A percentile compares a stretch with the other conserved stretches of the same genome.
These are phyloP conservation scores for Rhombomys opimus DNA, from an alignment of 2,113 vertebrate species.

Conservation along the genomic window DNA sequence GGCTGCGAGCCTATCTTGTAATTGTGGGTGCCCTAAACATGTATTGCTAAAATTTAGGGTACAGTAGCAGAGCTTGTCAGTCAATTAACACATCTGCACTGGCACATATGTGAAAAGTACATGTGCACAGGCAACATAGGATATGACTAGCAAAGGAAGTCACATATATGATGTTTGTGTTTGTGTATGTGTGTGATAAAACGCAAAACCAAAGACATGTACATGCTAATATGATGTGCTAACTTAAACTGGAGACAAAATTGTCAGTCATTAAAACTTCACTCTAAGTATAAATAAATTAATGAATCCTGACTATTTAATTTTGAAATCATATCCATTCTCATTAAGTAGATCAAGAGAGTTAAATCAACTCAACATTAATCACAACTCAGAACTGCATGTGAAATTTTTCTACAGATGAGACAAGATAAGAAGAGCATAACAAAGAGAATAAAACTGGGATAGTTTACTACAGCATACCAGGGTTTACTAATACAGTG, in stretches of 20 bases:
- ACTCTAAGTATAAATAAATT: not conserved
- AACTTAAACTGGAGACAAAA: not conserved
- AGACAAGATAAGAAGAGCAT: not conserved
- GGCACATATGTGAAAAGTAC: not conserved
- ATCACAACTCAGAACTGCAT: not conserved
- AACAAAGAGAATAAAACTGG: not conserved
- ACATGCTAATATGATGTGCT: not conserved
- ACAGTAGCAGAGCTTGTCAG: not conserved
- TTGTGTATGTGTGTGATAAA: not conserved
- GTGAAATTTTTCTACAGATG: not conserved
- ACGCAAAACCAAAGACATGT: not conserved
- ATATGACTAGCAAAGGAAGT: not conserved
- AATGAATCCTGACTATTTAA: not conserved
- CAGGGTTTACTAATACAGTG: not conserved
- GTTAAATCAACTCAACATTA: not conserved
- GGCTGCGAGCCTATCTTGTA: not conserved
- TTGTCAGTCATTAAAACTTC: not conserved
- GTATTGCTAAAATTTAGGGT: not conserved
- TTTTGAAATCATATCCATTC: not conserved
- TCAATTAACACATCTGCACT: not conserved
- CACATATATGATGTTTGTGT: not conserved
- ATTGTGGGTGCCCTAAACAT: not conserved
- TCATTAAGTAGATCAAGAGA: not conserved
- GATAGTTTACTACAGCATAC: not conserved
- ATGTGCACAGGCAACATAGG: not conserved